phyloP scores from a whole-genome alignment of 2,113 vertebrate genomes.

The Ornithorhynchus anatinus region DNA sequence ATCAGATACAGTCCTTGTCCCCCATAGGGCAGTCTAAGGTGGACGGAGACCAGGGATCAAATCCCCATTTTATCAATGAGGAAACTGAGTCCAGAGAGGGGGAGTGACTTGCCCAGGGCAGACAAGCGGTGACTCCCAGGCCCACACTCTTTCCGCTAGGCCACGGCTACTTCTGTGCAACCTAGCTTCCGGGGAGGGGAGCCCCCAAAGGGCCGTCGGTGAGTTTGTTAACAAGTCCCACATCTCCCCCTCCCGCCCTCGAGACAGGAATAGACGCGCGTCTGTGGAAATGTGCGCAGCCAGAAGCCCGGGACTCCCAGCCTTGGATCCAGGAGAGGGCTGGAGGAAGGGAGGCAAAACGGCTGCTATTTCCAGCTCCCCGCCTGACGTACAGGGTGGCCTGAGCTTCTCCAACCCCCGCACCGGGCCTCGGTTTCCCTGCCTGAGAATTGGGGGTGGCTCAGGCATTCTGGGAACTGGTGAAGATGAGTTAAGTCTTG shows the following conservation, averaged over 20 bases:
- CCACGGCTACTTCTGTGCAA: neutral
- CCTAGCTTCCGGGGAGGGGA: too few species aligned
- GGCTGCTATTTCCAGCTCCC: slow-evolving; percentile 52
- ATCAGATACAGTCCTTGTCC: too few species aligned
- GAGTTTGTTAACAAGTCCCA: slow-evolving; percentile 26
- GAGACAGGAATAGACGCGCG: slow-evolving; percentile 57
- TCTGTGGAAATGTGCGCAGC: slow-evolving; percentile 41
- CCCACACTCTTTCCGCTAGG: neutral
- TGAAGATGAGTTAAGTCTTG: slow-evolving; percentile 29
- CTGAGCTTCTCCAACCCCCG: slow-evolving; percentile 45
- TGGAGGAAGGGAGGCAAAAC: slow-evolving; percentile 49
- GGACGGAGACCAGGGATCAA: too few species aligned
- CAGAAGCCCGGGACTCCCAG: slow-evolving; percentile 25
- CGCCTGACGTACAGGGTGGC: slow-evolving; percentile 44
- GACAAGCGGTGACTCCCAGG: neutral
- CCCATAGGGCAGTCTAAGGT: too few species aligned
- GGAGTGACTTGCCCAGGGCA: too few species aligned
- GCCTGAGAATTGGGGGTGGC: neutral
- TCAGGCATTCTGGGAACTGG: neutral
- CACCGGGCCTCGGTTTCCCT: slow-evolving; percentile 33
- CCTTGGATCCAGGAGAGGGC: slow-evolving; percentile 40
- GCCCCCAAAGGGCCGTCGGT: slow-evolving; percentile 17
- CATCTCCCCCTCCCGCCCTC: slow-evolving; percentile 47
- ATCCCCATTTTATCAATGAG: too few species aligned
- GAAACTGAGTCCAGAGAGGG: too few species aligned